Conservation (phyloP, 2,888 invertebrate species). For the Trimorus sp. region DNA sequence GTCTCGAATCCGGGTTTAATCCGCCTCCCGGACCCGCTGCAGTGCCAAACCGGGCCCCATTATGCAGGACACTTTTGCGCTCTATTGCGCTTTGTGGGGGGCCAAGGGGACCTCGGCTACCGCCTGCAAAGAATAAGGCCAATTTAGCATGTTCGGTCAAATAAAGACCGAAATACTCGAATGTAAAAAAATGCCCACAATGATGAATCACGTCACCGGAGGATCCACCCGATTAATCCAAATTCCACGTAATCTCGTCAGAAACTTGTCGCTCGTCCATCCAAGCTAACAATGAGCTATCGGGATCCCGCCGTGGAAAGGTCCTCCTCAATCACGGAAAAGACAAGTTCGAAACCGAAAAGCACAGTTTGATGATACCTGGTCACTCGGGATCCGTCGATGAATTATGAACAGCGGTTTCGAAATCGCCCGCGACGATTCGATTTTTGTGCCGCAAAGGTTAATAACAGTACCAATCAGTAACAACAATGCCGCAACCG, state of each 20-base stretch:
- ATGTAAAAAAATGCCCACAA: neutral
- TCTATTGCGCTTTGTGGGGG: slow-evolving; percentile 31
- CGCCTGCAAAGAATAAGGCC: slow-evolving; percentile 34
- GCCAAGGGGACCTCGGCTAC: neutral
- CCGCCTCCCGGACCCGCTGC: slow-evolving; percentile 42
- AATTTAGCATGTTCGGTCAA: slow-evolving; percentile 35
- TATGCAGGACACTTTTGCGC: slow-evolving; percentile 46
- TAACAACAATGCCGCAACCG: slow-evolving; percentile 26
- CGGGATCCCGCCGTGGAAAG: neutral
- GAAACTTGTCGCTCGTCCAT: slow-evolving; percentile 14
- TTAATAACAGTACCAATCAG: slow-evolving; percentile 46
- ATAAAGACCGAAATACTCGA: slow-evolving; percentile 16
- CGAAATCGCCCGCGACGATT: slow-evolving; percentile 17
- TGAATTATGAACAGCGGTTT: slow-evolving; percentile 15
- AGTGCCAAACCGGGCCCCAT: slow-evolving; percentile 35
- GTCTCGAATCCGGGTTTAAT: slow-evolving; percentile 41
- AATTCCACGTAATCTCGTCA: slow-evolving; percentile 23
- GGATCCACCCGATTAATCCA: slow-evolving; percentile 10
- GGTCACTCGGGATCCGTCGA: slow-evolving; percentile 21
- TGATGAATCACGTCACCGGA: slow-evolving; percentile 16
- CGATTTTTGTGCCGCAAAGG: slow-evolving; percentile 23
- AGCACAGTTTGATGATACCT: slow-evolving; percentile 20
- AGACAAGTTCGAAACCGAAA: slow-evolving; percentile 17
- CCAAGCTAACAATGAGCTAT: neutral
- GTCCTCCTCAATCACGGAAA: slow-evolving; percentile 26